Evolutionary conservation across 2,113 vertebrate genomes (phyloP).

Genomic region (Hemicordylus capensis): DNA sequence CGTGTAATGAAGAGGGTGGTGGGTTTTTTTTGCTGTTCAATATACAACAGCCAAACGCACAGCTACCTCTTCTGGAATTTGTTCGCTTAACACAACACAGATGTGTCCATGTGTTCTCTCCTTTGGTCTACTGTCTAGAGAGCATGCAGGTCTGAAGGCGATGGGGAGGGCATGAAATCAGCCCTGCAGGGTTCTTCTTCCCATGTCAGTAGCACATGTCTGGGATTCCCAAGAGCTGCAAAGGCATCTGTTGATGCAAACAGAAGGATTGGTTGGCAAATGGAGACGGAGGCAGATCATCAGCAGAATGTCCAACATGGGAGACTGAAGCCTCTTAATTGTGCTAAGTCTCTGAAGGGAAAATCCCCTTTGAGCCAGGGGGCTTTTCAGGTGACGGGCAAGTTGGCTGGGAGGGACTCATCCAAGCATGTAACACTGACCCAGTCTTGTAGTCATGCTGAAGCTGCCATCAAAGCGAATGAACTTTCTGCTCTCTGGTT

Average conservation of each 20-base stretch:
- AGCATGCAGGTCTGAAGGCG: not conserved
- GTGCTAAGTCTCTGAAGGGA: not conserved
- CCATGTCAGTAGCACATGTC: not conserved
- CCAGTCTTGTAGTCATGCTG: not conserved
- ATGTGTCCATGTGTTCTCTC: conserved; percentile 2
- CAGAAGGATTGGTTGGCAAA: not conserved
- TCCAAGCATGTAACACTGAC: not conserved
- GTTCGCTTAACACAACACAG: not conserved
- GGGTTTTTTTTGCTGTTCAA: too few species aligned
- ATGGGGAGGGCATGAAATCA: not conserved
- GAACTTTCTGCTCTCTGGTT: not conserved
- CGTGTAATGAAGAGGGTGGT: too few species aligned
- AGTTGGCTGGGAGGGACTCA: not conserved
- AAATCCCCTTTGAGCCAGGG: not conserved
- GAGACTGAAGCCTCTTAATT: not conserved
- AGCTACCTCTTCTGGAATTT: conserved; percentile 3
- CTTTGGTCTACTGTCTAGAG: not conserved
- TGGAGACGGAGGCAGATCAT: not conserved
- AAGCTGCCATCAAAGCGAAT: not conserved
- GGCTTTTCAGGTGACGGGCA: not conserved
- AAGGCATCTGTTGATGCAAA: too few species aligned
- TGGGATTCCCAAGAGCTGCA: not conserved
- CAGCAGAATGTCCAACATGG: not conserved
- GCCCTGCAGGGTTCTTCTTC: too few species aligned
- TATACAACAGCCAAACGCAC: not conserved